Conservation (phyloP, 2,888 invertebrate genomes). For the Drosophila tripunctata region DNA sequence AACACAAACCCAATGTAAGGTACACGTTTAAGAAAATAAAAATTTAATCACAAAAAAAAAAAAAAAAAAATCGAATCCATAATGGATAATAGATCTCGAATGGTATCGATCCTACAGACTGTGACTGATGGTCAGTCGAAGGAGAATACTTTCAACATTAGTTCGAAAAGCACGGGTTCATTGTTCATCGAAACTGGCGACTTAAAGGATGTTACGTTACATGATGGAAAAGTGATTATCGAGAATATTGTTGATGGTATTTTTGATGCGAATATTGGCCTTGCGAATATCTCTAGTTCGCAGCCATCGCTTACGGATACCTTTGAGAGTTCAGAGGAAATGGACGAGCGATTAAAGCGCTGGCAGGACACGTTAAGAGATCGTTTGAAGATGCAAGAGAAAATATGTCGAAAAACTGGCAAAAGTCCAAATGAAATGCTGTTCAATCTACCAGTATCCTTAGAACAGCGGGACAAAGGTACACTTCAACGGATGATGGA, state of each 20-base stretch:
- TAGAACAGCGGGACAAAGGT: constrained; percentile 69
- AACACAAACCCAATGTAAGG: background rate
- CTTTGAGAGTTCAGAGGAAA: constrained; percentile 35
- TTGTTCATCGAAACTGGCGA: background rate
- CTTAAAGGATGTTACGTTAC: constrained; percentile 8
- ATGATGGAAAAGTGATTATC: constrained; percentile 31
- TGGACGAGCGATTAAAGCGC: constrained; percentile 70
- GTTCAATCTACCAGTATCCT: constrained; percentile 61
- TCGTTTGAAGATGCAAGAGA: constrained; percentile 49
- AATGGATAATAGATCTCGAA: background rate
- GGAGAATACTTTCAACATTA: constrained; percentile 11
- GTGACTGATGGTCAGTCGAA: background rate
- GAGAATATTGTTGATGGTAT: constrained; percentile 34
- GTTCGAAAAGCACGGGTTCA: constrained; percentile 13
- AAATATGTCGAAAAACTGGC: constrained; percentile 52
- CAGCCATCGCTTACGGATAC: constrained; percentile 1
- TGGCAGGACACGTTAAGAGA: constrained; percentile 71
- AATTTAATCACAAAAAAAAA: background rate
- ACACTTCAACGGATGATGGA: constrained; percentile 72
- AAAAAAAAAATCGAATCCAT: background rate
- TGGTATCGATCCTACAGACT: constrained; percentile 9
- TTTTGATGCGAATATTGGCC: constrained; percentile 13
- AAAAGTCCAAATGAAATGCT: constrained; percentile 61
- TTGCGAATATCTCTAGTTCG: constrained; percentile 18
- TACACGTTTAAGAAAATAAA: background rate